Evolutionary conservation across 2,888 invertebrate genomes (phyloP), one percentile per base, ranked within the genome.

Genomic region (Synanthedon tipuliformis): DNA sequence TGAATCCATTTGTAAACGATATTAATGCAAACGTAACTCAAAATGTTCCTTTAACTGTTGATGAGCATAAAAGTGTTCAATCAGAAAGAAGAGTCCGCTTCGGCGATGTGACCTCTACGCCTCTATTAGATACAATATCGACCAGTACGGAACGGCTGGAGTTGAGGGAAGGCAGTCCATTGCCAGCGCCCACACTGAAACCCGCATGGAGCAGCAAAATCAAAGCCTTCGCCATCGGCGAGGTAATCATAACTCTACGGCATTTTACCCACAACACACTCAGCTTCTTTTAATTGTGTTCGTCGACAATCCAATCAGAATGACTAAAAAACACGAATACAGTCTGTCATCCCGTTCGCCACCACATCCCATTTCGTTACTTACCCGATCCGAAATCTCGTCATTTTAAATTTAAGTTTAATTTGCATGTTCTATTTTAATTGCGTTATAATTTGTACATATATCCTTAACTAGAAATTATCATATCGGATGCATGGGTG

Each of bases 181-280:
- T 80, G 72, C 74, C 78, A 70, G 71, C 73, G 62, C 66, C 78
- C 64, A 67, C 69, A 73, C 68, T 73, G 81, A 81, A 75, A 80
- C 82, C 85, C 78, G 81, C 79, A 79, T 81, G 83, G 86, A 86
- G 81, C 85, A 84, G 84, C 84, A 78, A 83, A 82, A 73, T 81
- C 78, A 86, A 85, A 87, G 75, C 86, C 83, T 85, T 85, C 73
- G 86, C 87, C 81, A 78, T 81, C 84, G 88, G 87, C 88, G 87
- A 88, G 88, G 88, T 88, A 88, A 86, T 71, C 78, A 81, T 75
- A 67, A 78, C 73, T 77, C 75, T 82, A 78, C 79, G 82, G 80
- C 80, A 81, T 77, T 73, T 73, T 70, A 75, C 71, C 74, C 77
- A 77, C 81, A 73, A 78, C 68, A 64, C 65, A 79, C 76, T 76